Evolutionary conservation across 2,888 invertebrate species (phyloP).

Genomic region (Ditula angustiorana): DNA sequence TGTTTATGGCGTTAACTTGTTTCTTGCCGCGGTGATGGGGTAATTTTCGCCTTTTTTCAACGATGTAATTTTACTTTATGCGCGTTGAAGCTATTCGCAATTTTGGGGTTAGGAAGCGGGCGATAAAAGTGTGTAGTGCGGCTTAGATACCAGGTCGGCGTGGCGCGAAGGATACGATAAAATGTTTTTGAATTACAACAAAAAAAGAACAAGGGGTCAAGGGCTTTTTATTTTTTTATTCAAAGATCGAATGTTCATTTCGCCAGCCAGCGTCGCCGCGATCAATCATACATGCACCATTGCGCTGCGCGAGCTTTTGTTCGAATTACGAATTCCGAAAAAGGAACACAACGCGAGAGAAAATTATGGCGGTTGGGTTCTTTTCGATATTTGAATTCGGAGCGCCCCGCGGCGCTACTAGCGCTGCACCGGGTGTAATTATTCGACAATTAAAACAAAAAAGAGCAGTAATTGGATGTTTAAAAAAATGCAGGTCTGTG

Average conservation of each 20-base stretch:
- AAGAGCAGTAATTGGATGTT: constrained; percentile 59
- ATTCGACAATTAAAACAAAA: constrained; percentile 75
- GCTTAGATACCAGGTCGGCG: constrained; percentile 33
- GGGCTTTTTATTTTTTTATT: constrained; percentile 72
- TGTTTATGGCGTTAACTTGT: constrained; percentile 80
- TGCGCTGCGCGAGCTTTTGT: constrained; percentile 81
- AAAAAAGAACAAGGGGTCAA: constrained; percentile 70
- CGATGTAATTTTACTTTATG: constrained; percentile 69
- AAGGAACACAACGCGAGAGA: constrained; percentile 74
- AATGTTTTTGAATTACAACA: constrained; percentile 45
- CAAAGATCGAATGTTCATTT: constrained; percentile 69
- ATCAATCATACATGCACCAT: constrained; percentile 85
- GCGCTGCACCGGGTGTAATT: constrained; percentile 60
- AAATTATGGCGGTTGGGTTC: constrained; percentile 77
- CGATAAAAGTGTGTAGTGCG: constrained; percentile 65
- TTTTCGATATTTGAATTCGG: constrained; percentile 69
- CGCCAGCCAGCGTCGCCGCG: constrained; percentile 65
- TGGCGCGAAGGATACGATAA: constrained; percentile 24
- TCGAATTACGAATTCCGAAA: constrained; percentile 82
- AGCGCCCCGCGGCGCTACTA: constrained; percentile 65
- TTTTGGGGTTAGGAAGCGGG: constrained; percentile 56
- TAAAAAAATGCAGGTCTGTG: constrained; percentile 36
- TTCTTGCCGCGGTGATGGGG: constrained; percentile 65
- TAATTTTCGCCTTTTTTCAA: constrained; percentile 72
- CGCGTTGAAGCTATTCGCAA: constrained; percentile 47